Percentiles rank a stretch among this genome's conserved stretches.
These are phyloP conservation scores for Trematocara zebra DNA, from an alignment of 2,113 vertebrate species.

Conservation along the genomic window DNA sequence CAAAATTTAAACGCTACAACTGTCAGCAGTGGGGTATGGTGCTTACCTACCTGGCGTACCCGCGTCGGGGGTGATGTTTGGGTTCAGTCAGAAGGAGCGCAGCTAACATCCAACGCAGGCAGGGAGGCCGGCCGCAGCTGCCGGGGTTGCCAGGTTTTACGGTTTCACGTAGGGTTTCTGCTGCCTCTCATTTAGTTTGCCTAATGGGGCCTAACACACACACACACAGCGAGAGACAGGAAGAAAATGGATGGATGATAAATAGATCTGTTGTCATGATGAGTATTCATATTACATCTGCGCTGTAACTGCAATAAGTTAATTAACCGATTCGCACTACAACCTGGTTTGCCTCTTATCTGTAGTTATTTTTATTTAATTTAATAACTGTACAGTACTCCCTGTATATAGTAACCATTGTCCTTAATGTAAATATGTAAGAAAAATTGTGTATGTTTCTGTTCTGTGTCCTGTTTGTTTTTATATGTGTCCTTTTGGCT, in stretches of 20 bases:
- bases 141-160: slow-evolving; percentile 7
- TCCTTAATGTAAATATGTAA: too few species aligned
- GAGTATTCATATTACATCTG: accelerated
- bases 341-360: too few species aligned
- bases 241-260: not conserved
- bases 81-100: not conserved
- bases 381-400: too few species aligned
- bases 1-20: not conserved
- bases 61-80: not conserved
- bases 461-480: too few species aligned
- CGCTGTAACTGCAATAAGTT: too few species aligned
- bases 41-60: not conserved
- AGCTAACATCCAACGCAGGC: not conserved
- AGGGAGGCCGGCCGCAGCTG: not conserved
- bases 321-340: too few species aligned
- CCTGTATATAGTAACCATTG: too few species aligned
- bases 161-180: not conserved
- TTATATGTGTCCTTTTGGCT: too few species aligned
- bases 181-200: not conserved
- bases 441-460: too few species aligned
- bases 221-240: accelerated
- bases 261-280: not conserved
- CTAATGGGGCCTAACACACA: not conserved
- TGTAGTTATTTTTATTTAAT: too few species aligned
- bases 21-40: not conserved